phyloP scores from a whole-genome alignment of 2,888 invertebrate genomes.

The Deilephila porcellus region DNA sequence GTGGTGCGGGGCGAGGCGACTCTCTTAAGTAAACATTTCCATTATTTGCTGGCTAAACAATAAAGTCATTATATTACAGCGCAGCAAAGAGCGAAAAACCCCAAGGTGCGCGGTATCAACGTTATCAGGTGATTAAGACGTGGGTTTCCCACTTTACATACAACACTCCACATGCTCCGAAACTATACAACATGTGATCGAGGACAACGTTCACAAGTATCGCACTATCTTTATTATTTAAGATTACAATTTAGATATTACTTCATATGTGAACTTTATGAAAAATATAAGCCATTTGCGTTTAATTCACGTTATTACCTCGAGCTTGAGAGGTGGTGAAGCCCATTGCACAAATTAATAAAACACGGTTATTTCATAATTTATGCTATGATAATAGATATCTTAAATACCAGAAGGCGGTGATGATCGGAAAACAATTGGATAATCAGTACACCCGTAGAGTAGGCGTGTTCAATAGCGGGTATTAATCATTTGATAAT shows the following conservation, averaged over 20 bases:
- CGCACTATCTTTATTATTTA: neutral
- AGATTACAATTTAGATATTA: no score
- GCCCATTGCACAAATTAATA: no score
- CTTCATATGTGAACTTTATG: no score
- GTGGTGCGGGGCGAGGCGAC: no score
- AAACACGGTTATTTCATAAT: no score
- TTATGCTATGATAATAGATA: no score
- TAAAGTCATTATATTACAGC: conserved; percentile 29
- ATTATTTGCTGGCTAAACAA: conserved; percentile 1
- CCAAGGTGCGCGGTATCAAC: conserved; percentile 51
- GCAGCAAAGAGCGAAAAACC: conserved; percentile 51
- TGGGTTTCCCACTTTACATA: conserved; percentile 43
- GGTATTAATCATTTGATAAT: neutral
- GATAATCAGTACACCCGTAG: neutral
- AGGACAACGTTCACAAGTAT: neutral
- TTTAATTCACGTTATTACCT: no score
- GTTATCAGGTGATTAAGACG: conserved; percentile 28
- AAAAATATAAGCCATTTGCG: no score
- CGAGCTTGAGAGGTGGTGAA: no score
- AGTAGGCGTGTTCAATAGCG: neutral
- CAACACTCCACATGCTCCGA: neutral
- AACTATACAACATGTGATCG: neutral
- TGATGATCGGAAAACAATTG: neutral
- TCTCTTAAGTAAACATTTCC: no score
- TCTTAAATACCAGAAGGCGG: no score